These are phyloP conservation scores for Donacobius atricapilla DNA, from an alignment of 2,113 vertebrate genomes.

Conservation along the genomic window DNA sequence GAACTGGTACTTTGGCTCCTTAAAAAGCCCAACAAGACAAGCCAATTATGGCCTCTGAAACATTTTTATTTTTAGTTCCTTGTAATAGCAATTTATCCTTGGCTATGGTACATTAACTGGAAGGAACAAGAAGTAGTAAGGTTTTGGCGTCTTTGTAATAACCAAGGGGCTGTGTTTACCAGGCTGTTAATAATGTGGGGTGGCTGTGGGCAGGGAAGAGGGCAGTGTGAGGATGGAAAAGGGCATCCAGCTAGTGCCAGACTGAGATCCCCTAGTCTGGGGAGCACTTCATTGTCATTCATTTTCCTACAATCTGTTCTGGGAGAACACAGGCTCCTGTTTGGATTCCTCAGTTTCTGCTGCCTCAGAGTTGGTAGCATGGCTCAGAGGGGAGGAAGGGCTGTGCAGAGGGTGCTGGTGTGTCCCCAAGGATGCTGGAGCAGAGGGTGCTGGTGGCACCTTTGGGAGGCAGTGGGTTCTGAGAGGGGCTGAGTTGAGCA, in stretches of 20 bases:
- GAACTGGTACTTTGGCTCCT: conserved; percentile 76
- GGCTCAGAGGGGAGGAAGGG: background rate
- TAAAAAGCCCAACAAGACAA: conserved; percentile 79
- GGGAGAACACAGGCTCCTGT: background rate
- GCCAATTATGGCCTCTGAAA: conserved; percentile 72
- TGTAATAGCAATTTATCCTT: conserved; percentile 76
- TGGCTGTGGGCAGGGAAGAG: background rate
- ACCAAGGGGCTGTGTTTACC: conserved; percentile 61
- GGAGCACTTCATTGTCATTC: fast-evolving
- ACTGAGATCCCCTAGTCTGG: background rate
- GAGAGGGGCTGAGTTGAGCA: background rate
- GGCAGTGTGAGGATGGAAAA: background rate
- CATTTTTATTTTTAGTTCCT: conserved; percentile 77
- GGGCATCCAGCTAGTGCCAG: background rate
- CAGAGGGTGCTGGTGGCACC: background rate
- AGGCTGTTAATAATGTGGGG: conserved; percentile 40
- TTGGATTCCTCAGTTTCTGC: background rate
- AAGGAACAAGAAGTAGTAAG: conserved; percentile 69
- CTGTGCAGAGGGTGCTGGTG: background rate
- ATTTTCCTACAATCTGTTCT: background rate
- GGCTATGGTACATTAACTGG: conserved; percentile 77
- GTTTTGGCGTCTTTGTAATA: conserved; percentile 72
- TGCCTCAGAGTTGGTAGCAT: fast-evolving
- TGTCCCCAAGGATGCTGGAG: background rate
- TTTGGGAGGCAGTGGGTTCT: background rate